Base-by-base conservation (phyloP, 2,888 invertebrate species). In the Nomada lathburiana region DNA sequence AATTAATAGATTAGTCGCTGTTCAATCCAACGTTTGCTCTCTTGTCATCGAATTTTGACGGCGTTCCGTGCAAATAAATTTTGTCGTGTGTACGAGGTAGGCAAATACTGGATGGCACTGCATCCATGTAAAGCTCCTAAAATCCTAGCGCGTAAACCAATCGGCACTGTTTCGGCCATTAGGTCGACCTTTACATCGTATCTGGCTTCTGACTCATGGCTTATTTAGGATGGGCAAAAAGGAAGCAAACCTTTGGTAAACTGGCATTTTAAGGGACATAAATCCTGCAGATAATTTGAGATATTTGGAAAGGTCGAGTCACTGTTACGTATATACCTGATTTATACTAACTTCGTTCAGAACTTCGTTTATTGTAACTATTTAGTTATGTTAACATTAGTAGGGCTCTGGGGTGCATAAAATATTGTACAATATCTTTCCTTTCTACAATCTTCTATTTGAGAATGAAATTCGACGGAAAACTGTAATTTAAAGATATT, bases 181-280 rank as follows among this genome's bases (percentile, higher is more conserved):
- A 62, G 53, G 65, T 23, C 55, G 65, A 65, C 57, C 47, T 79
- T 75, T 69, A 63, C 57, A 20, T 69, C 57, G 63, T 63, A 52
- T 74, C 78, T 79, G 78, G 78, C 68, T 69, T 63, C 68, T 69
- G 78, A 62, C 57, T 79, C 62, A 68, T 52, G 63, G 78, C 74
- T 69, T 75, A 74, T 63, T 62, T 69, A 16, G 68, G 59, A 69
- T 74, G 44, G 59, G 10, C 74, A 44, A 47, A 57, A 75, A 52
- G 64, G 69, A 79, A 79, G 68, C 42, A 79, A 77, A 78, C 73
- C 55, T 47, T 11, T 52, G 36, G 55, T 52, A 57, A 65, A 52
- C 74, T 64, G 36, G 68, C 57, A 50, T 75, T 68, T 69, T 59
- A 59, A 57, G 63, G 55, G 57, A 57, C 29, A 67, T 63, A 78